phyloP scores from a whole-genome alignment of 2,888 invertebrate species.

The Lycocerus yunnanus region DNA sequence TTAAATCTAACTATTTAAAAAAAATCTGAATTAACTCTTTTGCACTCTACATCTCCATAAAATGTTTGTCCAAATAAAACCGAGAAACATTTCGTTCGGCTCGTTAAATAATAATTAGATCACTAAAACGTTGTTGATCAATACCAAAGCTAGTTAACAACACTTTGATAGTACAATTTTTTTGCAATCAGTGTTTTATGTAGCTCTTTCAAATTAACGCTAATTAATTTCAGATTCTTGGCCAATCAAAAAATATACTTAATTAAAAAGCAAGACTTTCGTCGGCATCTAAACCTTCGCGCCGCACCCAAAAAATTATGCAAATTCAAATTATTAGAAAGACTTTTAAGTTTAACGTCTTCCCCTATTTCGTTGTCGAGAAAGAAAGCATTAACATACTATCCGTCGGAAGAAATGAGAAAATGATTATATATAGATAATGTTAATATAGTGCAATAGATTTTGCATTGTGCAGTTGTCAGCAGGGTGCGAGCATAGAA shows the following conservation, averaged over 20 bases:
- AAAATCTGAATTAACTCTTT: background rate
- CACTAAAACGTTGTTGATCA: background rate
- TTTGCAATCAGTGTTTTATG: background rate
- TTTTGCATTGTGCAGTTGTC: no score
- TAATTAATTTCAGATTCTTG: background rate
- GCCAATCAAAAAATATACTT: background rate
- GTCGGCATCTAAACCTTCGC: background rate
- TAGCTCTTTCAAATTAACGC: background rate
- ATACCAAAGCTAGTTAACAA: background rate
- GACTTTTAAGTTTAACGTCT: background rate
- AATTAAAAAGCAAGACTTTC: background rate
- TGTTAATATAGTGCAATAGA: no score
- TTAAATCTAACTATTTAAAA: background rate
- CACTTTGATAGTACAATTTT: background rate
- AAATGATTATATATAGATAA: no score
- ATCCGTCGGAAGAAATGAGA: no score
- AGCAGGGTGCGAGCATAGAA: no score
- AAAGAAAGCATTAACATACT: no score
- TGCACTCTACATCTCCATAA: background rate
- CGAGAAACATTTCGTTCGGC: background rate
- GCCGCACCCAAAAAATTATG: background rate
- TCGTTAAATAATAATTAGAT: background rate
- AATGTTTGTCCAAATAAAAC: background rate
- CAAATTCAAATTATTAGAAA: background rate
- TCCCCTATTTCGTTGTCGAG: no score